Evolutionary conservation across 2,888 invertebrate genomes (phyloP), one percentile per base, ranked within the genome.

Genomic region (Pachymerium ferrugineum): DNA sequence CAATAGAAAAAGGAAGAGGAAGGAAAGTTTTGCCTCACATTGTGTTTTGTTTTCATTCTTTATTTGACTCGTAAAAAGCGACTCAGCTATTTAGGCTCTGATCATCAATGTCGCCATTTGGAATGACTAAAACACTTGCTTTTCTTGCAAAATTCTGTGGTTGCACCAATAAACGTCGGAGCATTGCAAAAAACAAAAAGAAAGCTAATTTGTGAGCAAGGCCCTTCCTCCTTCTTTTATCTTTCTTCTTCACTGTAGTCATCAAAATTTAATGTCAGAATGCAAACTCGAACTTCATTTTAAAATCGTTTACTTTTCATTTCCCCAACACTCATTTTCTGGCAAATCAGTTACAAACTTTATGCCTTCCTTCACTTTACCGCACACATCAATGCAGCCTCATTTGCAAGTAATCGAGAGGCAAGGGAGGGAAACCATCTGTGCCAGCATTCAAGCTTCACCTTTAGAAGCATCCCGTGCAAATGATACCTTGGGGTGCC

Each of bases 61-160:
- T 47, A 47, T 47, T 47, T 8, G 14, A 2, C 47, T 47, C 47
- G 16, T 47, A 47, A 47, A 47, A 47, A 47, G 47, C 47, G 47
- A 47, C 19, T 47, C 47, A 47, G 47, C 47, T 47, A 47, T 47
- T 47, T 47, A 47, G 47, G 47, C 16, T 47, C 19, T 47, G 47
- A 47, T 47, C 47, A 47, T 47, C 47, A 47, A 47, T 14, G 47
- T 47, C 47, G 22, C 47, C 47, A 47, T 47, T 47, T 14, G 3
- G 47, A 47, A 47, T 47, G 47, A 47, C 47, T 47, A 47, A 47
- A 47, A 47, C 47, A 47, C 47, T 47, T 47, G 47, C 47, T 47
- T 47, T 47, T 47, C 47, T 47, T 47, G 47, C 47, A 47, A 47
- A 47, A 47, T 47, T 47, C 47, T 47, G 47, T 47, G 47, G 47